Percentiles rank a stretch among this genome's conserved stretches.
These are phyloP conservation scores for Myrmophylax atrothorax DNA, from an alignment of 2,113 vertebrate species.

Conservation along the genomic window DNA sequence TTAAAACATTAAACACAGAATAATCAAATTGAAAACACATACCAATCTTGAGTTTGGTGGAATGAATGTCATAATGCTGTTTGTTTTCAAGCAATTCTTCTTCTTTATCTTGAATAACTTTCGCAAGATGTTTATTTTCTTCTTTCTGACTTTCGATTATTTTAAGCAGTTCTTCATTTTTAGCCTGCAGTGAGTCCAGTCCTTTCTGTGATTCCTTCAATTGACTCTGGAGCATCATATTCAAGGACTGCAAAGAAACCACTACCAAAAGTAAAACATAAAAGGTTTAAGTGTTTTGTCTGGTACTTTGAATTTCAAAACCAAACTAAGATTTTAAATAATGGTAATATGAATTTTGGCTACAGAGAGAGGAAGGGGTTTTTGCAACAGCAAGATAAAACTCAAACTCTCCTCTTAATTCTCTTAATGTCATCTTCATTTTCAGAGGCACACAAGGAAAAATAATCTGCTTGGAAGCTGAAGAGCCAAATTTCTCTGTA, in stretches of 20 bases:
- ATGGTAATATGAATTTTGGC: not conserved
- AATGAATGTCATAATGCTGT: slow-evolving; percentile 76
- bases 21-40: not conserved
- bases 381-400: not conserved
- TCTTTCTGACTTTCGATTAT: slow-evolving; percentile 76
- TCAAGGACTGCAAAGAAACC: slow-evolving; percentile 80
- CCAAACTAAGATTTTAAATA: not conserved
- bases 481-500: not conserved
- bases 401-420: not conserved
- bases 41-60: slow-evolving; percentile 80
- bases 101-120: slow-evolving; percentile 76
- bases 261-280: slow-evolving; percentile 63
- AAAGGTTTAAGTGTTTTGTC: not conserved
- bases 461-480: not conserved
- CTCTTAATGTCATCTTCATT: not conserved
- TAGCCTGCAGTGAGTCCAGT: slow-evolving; percentile 79
- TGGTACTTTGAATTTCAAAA: not conserved
- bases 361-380: accelerated
- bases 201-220: slow-evolving; percentile 75
- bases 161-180: slow-evolving; percentile 81
- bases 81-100: slow-evolving; percentile 76
- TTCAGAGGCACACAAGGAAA: not conserved
- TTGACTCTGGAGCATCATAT: slow-evolving; percentile 80
- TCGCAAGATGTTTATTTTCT: slow-evolving; percentile 71
- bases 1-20: not conserved